Conservation (phyloP, 2,797 vertebrate genomes). For the Chloroceryle amazona region DNA sequence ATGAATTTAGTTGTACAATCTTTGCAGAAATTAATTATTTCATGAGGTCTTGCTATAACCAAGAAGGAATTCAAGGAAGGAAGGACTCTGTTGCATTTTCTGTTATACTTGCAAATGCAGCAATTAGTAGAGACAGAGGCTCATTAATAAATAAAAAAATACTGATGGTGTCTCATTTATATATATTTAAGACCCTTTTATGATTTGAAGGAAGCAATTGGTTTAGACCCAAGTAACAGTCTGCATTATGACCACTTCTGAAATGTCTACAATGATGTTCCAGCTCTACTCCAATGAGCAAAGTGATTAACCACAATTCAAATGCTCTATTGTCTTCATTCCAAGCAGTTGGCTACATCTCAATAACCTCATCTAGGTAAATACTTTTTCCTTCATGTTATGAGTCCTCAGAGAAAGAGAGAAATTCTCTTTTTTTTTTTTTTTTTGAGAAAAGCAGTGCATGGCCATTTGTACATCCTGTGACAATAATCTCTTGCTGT, state of each 20-base stretch:
- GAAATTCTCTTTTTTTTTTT: not conserved
- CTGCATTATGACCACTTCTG: not conserved
- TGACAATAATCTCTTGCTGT: not conserved
- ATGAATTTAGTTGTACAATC: not conserved
- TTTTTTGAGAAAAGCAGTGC: not conserved
- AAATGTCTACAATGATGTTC: not conserved
- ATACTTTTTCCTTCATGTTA: not conserved
- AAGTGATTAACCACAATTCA: not conserved
- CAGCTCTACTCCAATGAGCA: not conserved
- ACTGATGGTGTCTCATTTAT: not conserved
- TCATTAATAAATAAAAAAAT: slow-evolving; percentile 23
- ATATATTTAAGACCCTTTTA: not conserved
- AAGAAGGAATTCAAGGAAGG: not conserved
- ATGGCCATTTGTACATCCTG: not conserved
- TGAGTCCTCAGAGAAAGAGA: not conserved
- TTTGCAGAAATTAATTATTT: not conserved
- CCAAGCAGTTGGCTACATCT: not conserved
- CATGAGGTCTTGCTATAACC: not conserved
- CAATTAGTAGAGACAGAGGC: not conserved
- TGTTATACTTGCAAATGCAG: not conserved
- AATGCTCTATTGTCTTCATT: not conserved
- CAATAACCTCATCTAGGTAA: not conserved
- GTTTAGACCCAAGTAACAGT: not conserved
- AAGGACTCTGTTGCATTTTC: not conserved
- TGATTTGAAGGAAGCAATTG: not conserved